These are phyloP conservation scores for Drosophila athabasca DNA, from an alignment of 1,140 invertebrate genomes.

Conservation along the genomic window DNA sequence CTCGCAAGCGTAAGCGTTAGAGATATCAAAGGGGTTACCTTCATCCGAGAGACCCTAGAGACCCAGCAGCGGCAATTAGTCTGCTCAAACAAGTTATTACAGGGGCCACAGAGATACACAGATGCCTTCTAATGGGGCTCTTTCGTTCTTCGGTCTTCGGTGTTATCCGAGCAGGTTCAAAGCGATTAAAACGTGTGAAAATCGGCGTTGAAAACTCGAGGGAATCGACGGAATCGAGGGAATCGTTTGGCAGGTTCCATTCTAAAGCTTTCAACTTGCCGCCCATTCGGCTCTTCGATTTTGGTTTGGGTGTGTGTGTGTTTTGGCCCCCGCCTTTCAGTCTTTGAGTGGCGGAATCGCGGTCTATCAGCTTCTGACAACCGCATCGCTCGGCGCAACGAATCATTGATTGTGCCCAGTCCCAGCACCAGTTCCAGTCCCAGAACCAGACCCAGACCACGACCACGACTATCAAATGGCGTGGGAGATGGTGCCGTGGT, in stretches of 20 bases:
- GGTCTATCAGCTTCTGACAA: constrained; percentile 68
- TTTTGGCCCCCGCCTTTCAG: constrained; percentile 2
- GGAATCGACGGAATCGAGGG: constrained; percentile 8
- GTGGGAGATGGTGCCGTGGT: constrained; percentile 35
- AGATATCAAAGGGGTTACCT: constrained; percentile 38
- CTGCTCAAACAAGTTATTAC: constrained; percentile 50
- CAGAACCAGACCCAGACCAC: background rate
- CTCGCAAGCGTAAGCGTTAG: too few relatives aligned
- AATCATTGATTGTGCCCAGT: constrained; percentile 75
- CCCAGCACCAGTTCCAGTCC: background rate
- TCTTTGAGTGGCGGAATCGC: constrained; percentile 34
- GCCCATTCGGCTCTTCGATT: constrained; percentile 28
- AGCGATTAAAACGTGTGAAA: constrained; percentile 31
- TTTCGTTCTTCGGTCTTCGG: constrained; percentile 18
- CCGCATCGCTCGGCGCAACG: constrained; percentile 63
- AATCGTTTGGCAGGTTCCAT: constrained; percentile 42
- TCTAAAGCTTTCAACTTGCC: constrained; percentile 11
- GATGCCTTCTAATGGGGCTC: constrained; percentile 60
- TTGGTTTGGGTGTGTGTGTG: constrained; percentile 19
- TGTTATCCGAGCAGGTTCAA: constrained; percentile 17
- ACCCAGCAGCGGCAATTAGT: constrained; percentile 55
- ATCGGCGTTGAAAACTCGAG: constrained; percentile 10
- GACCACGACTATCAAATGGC: constrained; percentile 31
- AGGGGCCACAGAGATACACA: background rate
- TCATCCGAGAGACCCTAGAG: background rate